Base-by-base conservation (phyloP, 2,797 vertebrate genomes). In the Tarsius wallacei region DNA sequence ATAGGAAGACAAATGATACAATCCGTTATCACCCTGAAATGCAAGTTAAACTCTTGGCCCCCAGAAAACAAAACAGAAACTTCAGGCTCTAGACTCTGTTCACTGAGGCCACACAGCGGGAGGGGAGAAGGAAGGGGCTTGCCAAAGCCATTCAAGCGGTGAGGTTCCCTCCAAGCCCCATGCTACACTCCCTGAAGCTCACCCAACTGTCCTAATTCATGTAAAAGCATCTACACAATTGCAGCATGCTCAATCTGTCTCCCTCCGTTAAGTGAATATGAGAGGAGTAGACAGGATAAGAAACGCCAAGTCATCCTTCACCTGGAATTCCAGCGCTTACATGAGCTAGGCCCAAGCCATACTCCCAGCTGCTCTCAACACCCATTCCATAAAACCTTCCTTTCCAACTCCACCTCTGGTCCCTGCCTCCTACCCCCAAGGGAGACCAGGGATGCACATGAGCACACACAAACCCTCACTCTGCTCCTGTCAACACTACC, bases 201-300 rank as follows among this genome's bases (percentile, higher is more conserved):
- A 83, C 55, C 78, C 63, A 95, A 66, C 21, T 31, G 88, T 31
- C 78, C 53, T 87, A 68, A 57, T 77, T 82, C 88, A 71, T 28
- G 3, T 14, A 78, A 63, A 31, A 87, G 33, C 87, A 92, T 53
- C 55, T 42, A 47, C 73, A 57, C n/a, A 53, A 88, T 66, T 10
- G 24, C 16, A 85, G 81, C 57, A 7, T 28, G 42, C 76, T 74
- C 61, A 74, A 61, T 61, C 63, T 33, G 49, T 51, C 68, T 66
- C 49, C 33, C 68, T 81, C 81, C 68, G 81, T 33, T 49, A 64
- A 28, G 33, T 24, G 28, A 73, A 77, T 33, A 51, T 22, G 5
- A 19, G 68, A n/a, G 59, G 55, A 82, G 8, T 47, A 26, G 16
- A 66, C 83, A 77, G 10, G 71, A 22, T 31, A 77, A 64, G 53